These are phyloP conservation scores for Phoebastria nigripes DNA, from an alignment of 2,797 vertebrate species.

Conservation along the genomic window DNA sequence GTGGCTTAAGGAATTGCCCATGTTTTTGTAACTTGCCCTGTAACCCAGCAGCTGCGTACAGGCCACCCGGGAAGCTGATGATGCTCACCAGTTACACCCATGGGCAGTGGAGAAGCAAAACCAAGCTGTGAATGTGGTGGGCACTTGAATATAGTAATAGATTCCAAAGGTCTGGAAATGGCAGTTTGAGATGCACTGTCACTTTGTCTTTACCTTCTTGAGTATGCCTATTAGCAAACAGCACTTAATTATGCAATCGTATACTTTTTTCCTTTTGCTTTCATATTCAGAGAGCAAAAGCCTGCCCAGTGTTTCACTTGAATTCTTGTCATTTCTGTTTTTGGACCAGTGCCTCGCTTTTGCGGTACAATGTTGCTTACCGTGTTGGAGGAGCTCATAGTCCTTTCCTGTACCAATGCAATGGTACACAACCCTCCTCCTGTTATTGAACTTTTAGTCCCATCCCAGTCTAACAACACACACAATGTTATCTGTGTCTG, in stretches of 20 bases:
- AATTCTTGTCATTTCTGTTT: neutral
- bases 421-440: accelerated
- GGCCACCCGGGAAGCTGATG: neutral
- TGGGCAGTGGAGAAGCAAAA: neutral
- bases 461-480: neutral
- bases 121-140: neutral
- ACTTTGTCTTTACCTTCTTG: neutral
- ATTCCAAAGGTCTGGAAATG: neutral
- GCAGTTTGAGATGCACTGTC: neutral
- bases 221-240: neutral
- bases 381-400: neutral
- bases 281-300: neutral
- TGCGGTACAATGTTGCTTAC: accelerated
- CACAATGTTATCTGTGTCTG: accelerated
- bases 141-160: neutral
- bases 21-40: neutral
- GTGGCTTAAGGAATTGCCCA: neutral
- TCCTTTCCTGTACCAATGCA: neutral
- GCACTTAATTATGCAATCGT: neutral
- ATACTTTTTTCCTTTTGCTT: neutral
- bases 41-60: neutral
- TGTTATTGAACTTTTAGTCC: neutral
- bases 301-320: neutral
- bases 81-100: neutral
- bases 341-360: neutral